Percentiles rank a stretch among this genome's conserved stretches.
phyloP scores from a whole-genome alignment of 92 coral and sea anemone species.

The Paramuricea clavata region DNA sequence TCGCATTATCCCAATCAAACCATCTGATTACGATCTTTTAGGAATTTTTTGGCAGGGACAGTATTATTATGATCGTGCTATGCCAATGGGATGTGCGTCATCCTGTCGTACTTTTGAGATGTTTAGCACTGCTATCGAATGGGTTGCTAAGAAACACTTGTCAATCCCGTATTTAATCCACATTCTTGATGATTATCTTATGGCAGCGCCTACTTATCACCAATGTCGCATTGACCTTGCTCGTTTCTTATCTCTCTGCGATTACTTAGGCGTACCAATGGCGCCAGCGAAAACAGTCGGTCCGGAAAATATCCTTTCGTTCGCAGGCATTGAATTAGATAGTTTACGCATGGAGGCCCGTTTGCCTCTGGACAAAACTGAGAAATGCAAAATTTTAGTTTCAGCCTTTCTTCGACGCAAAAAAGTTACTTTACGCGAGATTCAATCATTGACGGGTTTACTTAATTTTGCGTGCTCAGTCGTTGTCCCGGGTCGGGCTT shows the following conservation, averaged over 20 bases:
- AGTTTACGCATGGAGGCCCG: slow-evolving; percentile 65
- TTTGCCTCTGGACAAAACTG: slow-evolving; percentile 61
- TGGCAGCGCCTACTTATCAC: slow-evolving; percentile 46
- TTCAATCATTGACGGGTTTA: slow-evolving; percentile 61
- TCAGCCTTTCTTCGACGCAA: slow-evolving; percentile 24
- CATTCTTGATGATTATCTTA: neutral
- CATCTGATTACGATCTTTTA: neutral
- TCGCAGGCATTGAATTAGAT: slow-evolving; percentile 67
- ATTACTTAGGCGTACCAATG: slow-evolving; percentile 62
- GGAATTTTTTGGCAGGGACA: slow-evolving; percentile 1
- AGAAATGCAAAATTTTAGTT: slow-evolving; percentile 32
- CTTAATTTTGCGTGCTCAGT: too few relatives aligned
- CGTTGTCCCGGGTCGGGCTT: slow-evolving; percentile 60
- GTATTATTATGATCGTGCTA: neutral
- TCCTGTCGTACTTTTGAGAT: neutral
- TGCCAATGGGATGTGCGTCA: neutral
- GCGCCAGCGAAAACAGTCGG: slow-evolving; percentile 70
- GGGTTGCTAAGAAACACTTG: neutral
- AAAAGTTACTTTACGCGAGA: slow-evolving; percentile 45
- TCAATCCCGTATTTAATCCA: neutral
- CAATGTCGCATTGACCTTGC: slow-evolving; percentile 33
- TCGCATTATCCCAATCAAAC: neutral
- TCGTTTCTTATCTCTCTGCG: slow-evolving; percentile 48
- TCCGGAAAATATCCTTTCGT: slow-evolving; percentile 37
- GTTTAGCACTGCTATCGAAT: neutral